Percentiles rank a stretch among this genome's conserved stretches.
These are phyloP conservation scores for Salvelinus alpinus DNA, from an alignment of 2,113 vertebrate genomes.

Conservation along the genomic window DNA sequence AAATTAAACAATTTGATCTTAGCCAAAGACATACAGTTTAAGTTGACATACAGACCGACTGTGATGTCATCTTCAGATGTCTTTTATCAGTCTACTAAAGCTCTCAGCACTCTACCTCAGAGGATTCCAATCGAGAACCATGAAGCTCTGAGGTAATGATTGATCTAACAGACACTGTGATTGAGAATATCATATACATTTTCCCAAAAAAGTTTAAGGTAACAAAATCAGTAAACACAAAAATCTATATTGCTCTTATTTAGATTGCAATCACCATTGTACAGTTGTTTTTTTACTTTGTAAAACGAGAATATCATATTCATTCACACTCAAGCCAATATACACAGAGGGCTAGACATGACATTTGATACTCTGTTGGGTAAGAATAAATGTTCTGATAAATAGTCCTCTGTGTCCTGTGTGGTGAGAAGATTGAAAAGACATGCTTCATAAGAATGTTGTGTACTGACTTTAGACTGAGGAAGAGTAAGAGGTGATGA, in stretches of 20 bases:
- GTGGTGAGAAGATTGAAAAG: background rate
- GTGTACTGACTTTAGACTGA: background rate
- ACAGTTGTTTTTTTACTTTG: no score
- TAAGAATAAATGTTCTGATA: slow-evolving; percentile 50
- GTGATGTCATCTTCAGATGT: slow-evolving; percentile 40
- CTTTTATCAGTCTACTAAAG: slow-evolving; percentile 45
- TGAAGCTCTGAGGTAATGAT: slow-evolving; percentile 58
- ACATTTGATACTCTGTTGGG: slow-evolving; percentile 40
- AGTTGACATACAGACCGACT: slow-evolving; percentile 9
- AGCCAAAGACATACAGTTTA: slow-evolving; percentile 11
- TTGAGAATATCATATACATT: slow-evolving; percentile 35
- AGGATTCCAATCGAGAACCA: slow-evolving; percentile 38
- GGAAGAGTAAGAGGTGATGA: background rate
- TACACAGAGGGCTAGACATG: slow-evolving; percentile 54
- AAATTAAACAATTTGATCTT: no score
- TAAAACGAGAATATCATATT: slow-evolving; percentile 18
- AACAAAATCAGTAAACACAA: no score
- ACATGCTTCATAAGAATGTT: background rate
- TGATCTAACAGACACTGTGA: slow-evolving; percentile 56
- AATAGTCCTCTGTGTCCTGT: slow-evolving; percentile 19
- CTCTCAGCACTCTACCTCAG: slow-evolving; percentile 45
- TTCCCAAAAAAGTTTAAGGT: no score
- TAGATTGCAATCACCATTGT: no score
- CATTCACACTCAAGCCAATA: slow-evolving; percentile 38
- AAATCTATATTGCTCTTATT: no score